phyloP scores from a whole-genome alignment of 2,113 vertebrate genomes.

The Procavia capensis region DNA sequence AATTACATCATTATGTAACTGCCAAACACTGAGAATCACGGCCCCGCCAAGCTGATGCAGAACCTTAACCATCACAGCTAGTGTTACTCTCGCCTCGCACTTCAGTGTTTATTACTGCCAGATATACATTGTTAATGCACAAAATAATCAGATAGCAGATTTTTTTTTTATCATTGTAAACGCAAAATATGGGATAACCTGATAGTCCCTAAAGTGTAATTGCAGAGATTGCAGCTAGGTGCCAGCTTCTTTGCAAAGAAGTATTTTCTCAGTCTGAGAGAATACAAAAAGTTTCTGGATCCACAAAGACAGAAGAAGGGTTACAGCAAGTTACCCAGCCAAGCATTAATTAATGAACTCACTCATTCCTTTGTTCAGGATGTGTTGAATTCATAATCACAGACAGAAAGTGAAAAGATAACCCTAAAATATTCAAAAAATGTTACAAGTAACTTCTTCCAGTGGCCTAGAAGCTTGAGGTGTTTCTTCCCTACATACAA shows the following conservation, averaged over 20 bases:
- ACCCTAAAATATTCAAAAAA: background rate
- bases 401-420: background rate
- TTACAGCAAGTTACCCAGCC: background rate
- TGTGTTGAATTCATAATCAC: background rate
- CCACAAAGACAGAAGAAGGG: background rate
- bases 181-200: too few relatives aligned
- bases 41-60: too few relatives aligned
- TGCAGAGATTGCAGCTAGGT: background rate
- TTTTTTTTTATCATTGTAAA: too few relatives aligned
- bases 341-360: background rate
- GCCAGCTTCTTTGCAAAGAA: background rate
- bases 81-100: too few relatives aligned
- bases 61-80: too few relatives aligned
- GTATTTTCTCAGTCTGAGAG: background rate
- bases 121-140: too few relatives aligned
- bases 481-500: background rate
- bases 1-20: too few relatives aligned
- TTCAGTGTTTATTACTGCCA: too few relatives aligned
- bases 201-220: background rate
- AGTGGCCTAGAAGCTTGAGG: background rate
- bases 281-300: slow-evolving; percentile 7
- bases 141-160: too few relatives aligned
- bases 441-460: background rate
- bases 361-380: background rate
- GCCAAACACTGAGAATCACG: too few relatives aligned